A percentile compares a stretch with the other conserved stretches of the same genome.
These are phyloP conservation scores for Drosophila rufa DNA, from an alignment of 1,140 invertebrate genomes.

Conservation along the genomic window DNA sequence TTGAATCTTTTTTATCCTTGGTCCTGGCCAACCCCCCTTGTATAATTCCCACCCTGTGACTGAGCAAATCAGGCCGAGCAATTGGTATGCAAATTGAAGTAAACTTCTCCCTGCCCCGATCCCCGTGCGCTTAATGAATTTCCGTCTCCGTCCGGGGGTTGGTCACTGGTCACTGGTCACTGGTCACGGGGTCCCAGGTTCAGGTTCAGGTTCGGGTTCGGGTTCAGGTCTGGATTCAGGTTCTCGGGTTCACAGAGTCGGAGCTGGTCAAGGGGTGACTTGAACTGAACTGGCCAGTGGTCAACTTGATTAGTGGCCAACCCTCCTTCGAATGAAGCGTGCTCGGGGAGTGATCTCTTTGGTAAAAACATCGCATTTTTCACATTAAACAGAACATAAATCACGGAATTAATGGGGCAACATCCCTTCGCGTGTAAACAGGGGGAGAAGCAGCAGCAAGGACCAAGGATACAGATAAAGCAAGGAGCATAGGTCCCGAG, in stretches of 20 bases:
- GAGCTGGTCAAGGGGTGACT: conserved; percentile 32
- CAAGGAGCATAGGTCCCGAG: conserved; percentile 32
- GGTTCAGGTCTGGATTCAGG: conserved; percentile 4
- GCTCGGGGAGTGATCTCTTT: conserved; percentile 82
- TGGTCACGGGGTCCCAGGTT: not conserved
- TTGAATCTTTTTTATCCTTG: conserved; percentile 9
- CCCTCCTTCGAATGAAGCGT: conserved; percentile 51
- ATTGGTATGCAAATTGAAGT: conserved; percentile 81
- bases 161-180: conserved; percentile 11
- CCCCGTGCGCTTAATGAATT: conserved; percentile 72
- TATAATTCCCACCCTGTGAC: conserved; percentile 21
- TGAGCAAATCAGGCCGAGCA: conserved; percentile 75
- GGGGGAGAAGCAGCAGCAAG: not conserved
- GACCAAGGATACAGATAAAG: not conserved
- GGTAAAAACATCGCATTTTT: conserved; percentile 84
- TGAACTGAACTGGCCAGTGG: conserved; percentile 63
- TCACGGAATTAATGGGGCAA: conserved; percentile 75
- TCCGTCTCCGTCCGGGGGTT: conserved; percentile 13
- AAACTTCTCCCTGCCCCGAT: conserved; percentile 51
- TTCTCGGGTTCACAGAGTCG: conserved; percentile 23
- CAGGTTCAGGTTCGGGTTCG: conserved; percentile 1
- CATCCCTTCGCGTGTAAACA: conserved; percentile 7
- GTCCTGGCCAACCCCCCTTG: conserved; percentile 15
- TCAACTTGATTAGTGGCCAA: conserved; percentile 81
- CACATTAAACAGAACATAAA: conserved; percentile 85